A percentile compares a stretch with the other conserved stretches of the same genome.
Conservation (phyloP, 2,888 invertebrate genomes). For the Pristionchus maxplancki region DNA sequence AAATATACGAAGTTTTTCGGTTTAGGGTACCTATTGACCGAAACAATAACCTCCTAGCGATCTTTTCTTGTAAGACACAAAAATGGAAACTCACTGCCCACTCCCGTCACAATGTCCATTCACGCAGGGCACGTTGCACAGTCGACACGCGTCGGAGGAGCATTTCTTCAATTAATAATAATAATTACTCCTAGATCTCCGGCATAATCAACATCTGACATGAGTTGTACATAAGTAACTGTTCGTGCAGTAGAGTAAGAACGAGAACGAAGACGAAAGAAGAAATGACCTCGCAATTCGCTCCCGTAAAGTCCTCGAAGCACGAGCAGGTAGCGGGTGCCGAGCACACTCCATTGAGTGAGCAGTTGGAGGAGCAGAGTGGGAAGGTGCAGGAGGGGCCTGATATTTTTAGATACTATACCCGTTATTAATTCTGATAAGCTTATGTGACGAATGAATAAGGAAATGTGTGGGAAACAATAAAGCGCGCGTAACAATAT, state of each 20-base stretch:
- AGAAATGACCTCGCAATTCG: conserved; percentile 51
- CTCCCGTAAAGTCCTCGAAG: conserved; percentile 62
- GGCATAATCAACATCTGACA: conserved; percentile 18
- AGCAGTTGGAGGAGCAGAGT: conserved; percentile 55
- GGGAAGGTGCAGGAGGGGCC: conserved; percentile 48
- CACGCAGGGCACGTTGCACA: conserved; percentile 69
- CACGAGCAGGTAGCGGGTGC: conserved; percentile 61
- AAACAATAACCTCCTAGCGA: too few species aligned
- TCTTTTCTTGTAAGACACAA: too few species aligned
- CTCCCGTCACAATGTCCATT: conserved; percentile 63
- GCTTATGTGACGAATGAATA: not conserved
- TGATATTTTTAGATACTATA: too few species aligned
- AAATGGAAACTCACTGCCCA: conserved; percentile 33
- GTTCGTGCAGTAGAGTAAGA: too few species aligned
- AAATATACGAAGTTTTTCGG: too few species aligned
- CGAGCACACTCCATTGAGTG: conserved; percentile 62
- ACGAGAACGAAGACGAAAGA: too few species aligned
- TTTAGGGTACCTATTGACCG: too few species aligned
- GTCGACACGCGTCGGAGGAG: conserved; percentile 56
- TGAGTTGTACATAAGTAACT: too few species aligned
- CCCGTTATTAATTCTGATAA: not conserved
- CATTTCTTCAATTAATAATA: conserved; percentile 55
- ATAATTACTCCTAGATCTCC: not conserved
- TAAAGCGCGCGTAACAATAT: too few species aligned
- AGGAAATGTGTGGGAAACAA: too few species aligned